Percentiles rank a stretch among this genome's conserved stretches.
Evolutionary conservation across 2,888 invertebrate species (phyloP).

Genomic region (Amphimallon solstitiale): DNA sequence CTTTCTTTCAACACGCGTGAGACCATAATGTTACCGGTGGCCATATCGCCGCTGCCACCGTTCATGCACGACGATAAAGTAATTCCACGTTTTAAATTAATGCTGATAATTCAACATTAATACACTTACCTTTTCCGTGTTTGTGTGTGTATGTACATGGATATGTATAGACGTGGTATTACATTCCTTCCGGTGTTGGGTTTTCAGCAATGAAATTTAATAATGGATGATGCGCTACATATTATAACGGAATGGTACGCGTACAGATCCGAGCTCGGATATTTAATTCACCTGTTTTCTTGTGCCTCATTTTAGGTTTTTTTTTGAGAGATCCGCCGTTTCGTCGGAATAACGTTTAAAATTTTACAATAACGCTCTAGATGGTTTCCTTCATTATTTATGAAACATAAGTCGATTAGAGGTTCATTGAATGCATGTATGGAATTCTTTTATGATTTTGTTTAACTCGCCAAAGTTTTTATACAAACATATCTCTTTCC

Average conservation of each 20-base stretch:
- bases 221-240: slow-evolving; percentile 7
- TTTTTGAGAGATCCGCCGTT: background rate
- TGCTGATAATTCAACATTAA: background rate
- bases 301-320: background rate
- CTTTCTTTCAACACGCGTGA: background rate
- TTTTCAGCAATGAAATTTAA: slow-evolving; percentile 8
- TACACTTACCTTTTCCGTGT: background rate
- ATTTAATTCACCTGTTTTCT: slow-evolving; percentile 2
- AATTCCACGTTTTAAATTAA: slow-evolving; percentile 6
- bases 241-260: background rate
- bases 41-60: background rate
- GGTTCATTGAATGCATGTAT: no score
- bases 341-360: background rate
- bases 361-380: no score
- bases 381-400: no score
- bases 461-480: no score
- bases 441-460: no score
- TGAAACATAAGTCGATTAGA: no score
- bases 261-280: background rate
- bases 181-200: slow-evolving; percentile 1
- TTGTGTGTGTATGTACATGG: background rate
- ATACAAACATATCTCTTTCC: no score
- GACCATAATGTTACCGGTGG: background rate
- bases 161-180: background rate
- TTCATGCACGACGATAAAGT: background rate